These are phyloP conservation scores for Paramacrobiotus metropolitanus DNA, from an alignment of 1,140 invertebrate genomes.

Conservation along the genomic window DNA sequence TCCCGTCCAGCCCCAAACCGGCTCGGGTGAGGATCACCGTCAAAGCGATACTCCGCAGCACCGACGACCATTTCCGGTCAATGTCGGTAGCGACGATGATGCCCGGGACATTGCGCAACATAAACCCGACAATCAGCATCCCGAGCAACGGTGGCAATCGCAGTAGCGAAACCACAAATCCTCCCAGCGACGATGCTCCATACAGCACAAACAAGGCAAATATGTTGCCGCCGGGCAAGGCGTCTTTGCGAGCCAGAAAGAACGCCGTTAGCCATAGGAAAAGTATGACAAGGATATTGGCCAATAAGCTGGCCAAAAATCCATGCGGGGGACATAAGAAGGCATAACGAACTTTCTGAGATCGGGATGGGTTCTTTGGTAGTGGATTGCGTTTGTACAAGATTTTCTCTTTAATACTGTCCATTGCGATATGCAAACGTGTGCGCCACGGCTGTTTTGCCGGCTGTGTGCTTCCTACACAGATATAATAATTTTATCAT, in stretches of 20 bases:
- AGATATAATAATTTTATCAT: too few species aligned
- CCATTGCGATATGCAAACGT: not conserved
- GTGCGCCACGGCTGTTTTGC: too few species aligned
- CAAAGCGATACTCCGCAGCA: constrained; percentile 44
- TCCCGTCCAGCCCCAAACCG: constrained; percentile 68
- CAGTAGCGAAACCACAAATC: constrained; percentile 45
- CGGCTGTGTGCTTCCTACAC: too few species aligned
- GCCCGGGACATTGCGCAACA: constrained; percentile 39
- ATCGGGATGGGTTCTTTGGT: not conserved
- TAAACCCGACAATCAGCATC: constrained; percentile 54
- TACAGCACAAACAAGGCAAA: constrained; percentile 42
- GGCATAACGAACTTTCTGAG: not conserved
- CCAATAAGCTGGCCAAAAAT: not conserved
- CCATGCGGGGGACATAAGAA: not conserved
- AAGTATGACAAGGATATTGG: not conserved
- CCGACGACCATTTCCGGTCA: constrained; percentile 21
- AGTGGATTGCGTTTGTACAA: not conserved
- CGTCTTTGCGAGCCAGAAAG: not conserved
- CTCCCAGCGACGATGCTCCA: constrained; percentile 42
- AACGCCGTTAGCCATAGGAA: not conserved
- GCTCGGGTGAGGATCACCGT: constrained; percentile 75
- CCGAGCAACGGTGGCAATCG: constrained; percentile 60
- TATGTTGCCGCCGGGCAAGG: constrained; percentile 23
- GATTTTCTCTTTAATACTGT: not conserved
- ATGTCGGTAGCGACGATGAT: constrained; percentile 24